Base-by-base conservation (phyloP, 2,113 vertebrate genomes). In the Eolophus roseicapilla region DNA sequence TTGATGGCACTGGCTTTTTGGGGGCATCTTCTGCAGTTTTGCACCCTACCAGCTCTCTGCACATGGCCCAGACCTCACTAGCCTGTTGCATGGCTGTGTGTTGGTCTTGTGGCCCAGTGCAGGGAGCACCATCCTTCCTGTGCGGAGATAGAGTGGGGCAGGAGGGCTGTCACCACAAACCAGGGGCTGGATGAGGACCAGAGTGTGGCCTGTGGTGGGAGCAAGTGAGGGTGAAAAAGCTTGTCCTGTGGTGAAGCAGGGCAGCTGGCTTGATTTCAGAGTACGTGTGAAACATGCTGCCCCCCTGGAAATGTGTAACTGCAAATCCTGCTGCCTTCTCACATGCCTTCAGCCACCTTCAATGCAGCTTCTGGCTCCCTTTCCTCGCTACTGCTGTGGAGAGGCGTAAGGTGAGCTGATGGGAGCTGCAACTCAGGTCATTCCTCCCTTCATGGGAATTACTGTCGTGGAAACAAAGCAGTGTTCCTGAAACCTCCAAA, bases 231-330 rank as follows among this genome's bases (percentile, higher is more conserved):
- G 37, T 55, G 6, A 24, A 53, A 12, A 78, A 79, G 33, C 53
- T 43, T 27, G 35, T 39, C 71, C 52, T 55, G 52, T 55, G 39
- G 67, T 68, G 75, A 70, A 44, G 75, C 21, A 20, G 74, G 28
- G n/a, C 52, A 73, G 39, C 55, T 59, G 52, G 15, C 28, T 75
- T 28, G 8, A 12, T 57, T 82, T 81, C 6, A 16, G 69, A 15
- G 15, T 5, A 25, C 0, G 0, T 31, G 11, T 4, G 10, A 9
- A 80, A 39, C 0, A 0, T 57, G 21, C 23, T 60, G 33, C 68
- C 41, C 3, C 0, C 37, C 46, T 37, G 37, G 43, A 67, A 25
- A 46, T 3, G 21, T 16, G 59, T 3, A 46, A 29, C 83, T 88
- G 41, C 50, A 60, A 10, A 63, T 64, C 57, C 29, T 75, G 33